Evolutionary conservation across 2,113 vertebrate species (phyloP).

Genomic region (Anhinga rufa): DNA sequence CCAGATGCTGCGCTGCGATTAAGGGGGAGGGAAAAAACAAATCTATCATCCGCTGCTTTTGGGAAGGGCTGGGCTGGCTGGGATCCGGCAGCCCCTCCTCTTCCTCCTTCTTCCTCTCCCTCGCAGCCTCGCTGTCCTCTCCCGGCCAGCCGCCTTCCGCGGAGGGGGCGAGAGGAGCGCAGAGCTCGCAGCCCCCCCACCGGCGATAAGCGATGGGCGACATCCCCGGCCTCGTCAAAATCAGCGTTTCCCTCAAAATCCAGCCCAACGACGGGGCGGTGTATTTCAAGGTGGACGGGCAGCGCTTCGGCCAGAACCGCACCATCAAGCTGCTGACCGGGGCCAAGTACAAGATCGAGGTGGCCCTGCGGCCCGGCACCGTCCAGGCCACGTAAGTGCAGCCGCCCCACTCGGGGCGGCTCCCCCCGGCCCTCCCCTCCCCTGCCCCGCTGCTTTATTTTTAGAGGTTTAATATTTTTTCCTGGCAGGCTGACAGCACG

Average conservation of each 20-base stretch:
- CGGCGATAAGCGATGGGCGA: slow-evolving; percentile 77
- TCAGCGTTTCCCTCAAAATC: slow-evolving; percentile 89
- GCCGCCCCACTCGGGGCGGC: neutral
- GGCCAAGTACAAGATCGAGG: slow-evolving; percentile 91
- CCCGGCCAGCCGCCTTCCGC: neutral
- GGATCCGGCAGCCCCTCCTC: slow-evolving; percentile 18
- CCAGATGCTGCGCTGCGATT: neutral
- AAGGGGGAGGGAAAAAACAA: neutral
- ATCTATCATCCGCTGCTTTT: neutral
- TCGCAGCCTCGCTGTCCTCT: neutral
- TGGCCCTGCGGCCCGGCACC: slow-evolving; percentile 88
- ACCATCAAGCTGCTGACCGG: slow-evolving; percentile 96
- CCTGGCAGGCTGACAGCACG: slow-evolving; percentile 19
- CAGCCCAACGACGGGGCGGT: slow-evolving; percentile 91
- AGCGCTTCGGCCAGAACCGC: slow-evolving; percentile 92
- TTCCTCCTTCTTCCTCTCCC: slow-evolving; percentile 36
- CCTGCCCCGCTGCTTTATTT: neutral
- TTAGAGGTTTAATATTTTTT: slow-evolving; percentile 39
- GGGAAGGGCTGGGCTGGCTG: slow-evolving; percentile 20
- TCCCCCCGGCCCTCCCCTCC: neutral
- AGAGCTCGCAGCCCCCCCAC: neutral
- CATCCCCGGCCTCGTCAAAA: slow-evolving; percentile 84
- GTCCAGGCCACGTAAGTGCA: slow-evolving; percentile 87
- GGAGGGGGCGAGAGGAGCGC: neutral
- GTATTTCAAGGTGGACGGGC: slow-evolving; percentile 92